phyloP scores from a whole-genome alignment of 2,888 invertebrate species.

The Hipparchia semele region DNA sequence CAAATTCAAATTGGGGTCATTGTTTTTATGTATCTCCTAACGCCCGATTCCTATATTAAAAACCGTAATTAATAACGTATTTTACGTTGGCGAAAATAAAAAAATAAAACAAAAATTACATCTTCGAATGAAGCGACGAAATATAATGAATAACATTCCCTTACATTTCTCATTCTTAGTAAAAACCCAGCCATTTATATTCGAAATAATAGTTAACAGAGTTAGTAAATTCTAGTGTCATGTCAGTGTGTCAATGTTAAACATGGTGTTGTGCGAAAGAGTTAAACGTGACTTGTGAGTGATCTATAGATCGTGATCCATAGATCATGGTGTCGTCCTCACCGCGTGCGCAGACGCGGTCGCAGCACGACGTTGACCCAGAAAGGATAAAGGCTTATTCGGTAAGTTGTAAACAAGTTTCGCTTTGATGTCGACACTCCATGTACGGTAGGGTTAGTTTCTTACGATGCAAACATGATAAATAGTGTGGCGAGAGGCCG shows the following conservation, averaged over 20 bases:
- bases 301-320: conserved; percentile 67
- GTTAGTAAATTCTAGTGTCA: conserved; percentile 19
- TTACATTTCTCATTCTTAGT: background rate
- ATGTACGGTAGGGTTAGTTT: conserved; percentile 1
- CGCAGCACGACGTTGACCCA: conserved; percentile 76
- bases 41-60: too few relatives aligned
- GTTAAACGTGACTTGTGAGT: conserved; percentile 35
- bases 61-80: too few relatives aligned
- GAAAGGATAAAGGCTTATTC: conserved; percentile 79
- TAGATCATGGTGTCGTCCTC: conserved; percentile 81
- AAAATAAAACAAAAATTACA: too few relatives aligned
- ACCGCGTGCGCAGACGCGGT: conserved; percentile 76
- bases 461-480: background rate
- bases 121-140: too few relatives aligned
- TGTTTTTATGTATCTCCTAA: background rate
- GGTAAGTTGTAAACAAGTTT: conserved; percentile 56
- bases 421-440: conserved; percentile 9
- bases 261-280: conserved; percentile 27
- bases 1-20: conserved; percentile 11
- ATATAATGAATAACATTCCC: too few relatives aligned
- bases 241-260: conserved; percentile 22
- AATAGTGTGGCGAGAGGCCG: background rate
- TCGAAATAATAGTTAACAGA: conserved; percentile 3
- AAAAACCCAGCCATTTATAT: conserved; percentile 14
- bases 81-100: too few relatives aligned